These are phyloP conservation scores for Polydrusus pterygomalis DNA, from an alignment of 2,888 invertebrate species.

Conservation along the genomic window DNA sequence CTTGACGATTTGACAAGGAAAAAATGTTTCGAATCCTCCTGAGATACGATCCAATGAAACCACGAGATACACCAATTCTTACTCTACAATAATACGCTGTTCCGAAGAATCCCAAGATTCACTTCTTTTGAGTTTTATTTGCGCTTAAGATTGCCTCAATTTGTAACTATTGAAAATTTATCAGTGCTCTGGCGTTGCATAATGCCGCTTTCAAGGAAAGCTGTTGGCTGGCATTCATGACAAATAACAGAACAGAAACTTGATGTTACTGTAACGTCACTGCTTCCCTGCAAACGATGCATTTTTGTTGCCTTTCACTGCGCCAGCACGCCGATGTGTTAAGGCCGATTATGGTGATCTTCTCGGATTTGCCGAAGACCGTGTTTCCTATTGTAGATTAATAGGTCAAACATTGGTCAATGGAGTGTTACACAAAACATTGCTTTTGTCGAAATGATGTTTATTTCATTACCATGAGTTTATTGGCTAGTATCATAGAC, in stretches of 20 bases:
- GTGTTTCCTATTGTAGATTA: conserved; percentile 32
- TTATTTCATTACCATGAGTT: conserved; percentile 2
- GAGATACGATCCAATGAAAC: no score
- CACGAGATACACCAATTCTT: no score
- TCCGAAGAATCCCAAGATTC: no score
- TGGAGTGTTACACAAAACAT: conserved; percentile 5
- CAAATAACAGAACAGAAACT: background rate
- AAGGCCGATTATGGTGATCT: conserved; percentile 28
- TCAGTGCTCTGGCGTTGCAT: no score
- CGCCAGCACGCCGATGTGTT: conserved; percentile 19
- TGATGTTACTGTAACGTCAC: background rate
- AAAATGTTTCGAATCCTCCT: no score
- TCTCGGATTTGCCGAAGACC: conserved; percentile 26
- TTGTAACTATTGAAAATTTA: no score
- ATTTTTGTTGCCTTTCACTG: conserved; percentile 32
- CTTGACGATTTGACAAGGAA: no score
- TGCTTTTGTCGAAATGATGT: background rate
- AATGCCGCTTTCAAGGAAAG: no score
- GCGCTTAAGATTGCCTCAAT: no score
- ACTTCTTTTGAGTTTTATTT: no score
- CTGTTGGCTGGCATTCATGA: no score
- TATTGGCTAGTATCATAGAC: background rate
- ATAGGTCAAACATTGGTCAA: conserved; percentile 31
- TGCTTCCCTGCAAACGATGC: conserved; percentile 10
- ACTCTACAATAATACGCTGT: no score